These are phyloP conservation scores for Tragelaphus imberbis DNA, from an alignment of 2,113 vertebrate species.

Conservation along the genomic window DNA sequence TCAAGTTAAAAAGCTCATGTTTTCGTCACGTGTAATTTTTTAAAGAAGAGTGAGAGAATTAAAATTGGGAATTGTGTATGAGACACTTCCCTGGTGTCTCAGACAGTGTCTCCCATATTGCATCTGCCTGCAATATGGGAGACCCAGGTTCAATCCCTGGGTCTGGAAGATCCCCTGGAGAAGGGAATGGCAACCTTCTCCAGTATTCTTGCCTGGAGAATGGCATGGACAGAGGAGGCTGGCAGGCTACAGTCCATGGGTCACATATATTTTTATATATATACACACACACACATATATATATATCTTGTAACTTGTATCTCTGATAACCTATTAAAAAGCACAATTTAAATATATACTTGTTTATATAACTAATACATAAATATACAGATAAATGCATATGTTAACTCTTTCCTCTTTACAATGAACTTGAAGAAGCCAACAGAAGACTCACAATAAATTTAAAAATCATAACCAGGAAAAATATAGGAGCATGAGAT, in stretches of 20 bases:
- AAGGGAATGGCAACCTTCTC: background rate
- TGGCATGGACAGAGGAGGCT: background rate
- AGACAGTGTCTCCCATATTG: too few species aligned
- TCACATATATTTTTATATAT: background rate
- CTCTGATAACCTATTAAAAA: background rate
- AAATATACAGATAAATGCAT: background rate
- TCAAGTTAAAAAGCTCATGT: background rate
- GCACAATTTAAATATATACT: background rate
- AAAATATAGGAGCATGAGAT: background rate
- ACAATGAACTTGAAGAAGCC: background rate
- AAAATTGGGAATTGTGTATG: background rate
- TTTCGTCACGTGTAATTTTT: background rate
- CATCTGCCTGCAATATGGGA: background rate
- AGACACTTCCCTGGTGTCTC: background rate
- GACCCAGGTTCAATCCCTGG: background rate
- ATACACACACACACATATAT: rapidly evolving
- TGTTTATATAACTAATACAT: background rate
- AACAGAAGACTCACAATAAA: conserved; percentile 3
- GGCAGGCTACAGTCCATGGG: background rate
- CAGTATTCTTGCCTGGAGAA: background rate
- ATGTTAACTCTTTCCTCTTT: background rate
- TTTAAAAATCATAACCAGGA: background rate
- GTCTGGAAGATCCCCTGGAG: background rate
- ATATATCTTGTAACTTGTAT: background rate
- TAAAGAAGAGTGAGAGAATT: background rate